Base-by-base conservation (phyloP, 2,113 vertebrate species). In the Colistium nudipinnis region DNA sequence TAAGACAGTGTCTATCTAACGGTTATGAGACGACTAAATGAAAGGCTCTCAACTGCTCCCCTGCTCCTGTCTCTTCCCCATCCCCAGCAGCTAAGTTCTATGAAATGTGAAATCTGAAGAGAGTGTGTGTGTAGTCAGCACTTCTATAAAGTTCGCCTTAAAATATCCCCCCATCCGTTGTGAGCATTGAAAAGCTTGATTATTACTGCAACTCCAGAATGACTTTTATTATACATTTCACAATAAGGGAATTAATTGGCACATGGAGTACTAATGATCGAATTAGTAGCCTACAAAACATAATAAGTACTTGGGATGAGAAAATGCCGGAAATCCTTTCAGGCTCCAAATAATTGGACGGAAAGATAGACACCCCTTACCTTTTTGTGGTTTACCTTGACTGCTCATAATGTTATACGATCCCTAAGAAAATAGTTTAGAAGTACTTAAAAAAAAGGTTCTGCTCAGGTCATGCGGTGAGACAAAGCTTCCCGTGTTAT, bases 1-100 rank as follows among this genome's bases (percentile, higher is more conserved):
- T 10, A 53, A 47, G 52, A 45, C 59, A 19, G 53, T 36, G 14
- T 47, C 13, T 25, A 41, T 62, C 6, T 0, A 14, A 2, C 25
- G 63, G 59, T 60, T 54, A 14, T 64, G 27, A 25, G 39, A 17
- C 16, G 1, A 22, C 30, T 57, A 55, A 52, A 59, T 68, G 20
- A 57, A 61, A 74, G 7, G 12, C 56, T 44, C 13, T 61, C 16
- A 19, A 10, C 11, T 11, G 25, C 13, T 56, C 16, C 38, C 47
- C 41, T 70, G 54, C 24, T 52, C 11, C 20, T 54, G 6, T 62
- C 12, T 45, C 35, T 13, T 38, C 13, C 12, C 35, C 35, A n/a
- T 24, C 39, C 44, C 7, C 8, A 20, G 54, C 44, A 36, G 35
- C 30, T 36, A 20, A 27, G 28, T 54, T 22, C 20, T 45, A 45